Percentiles rank a stretch among this genome's conserved stretches.
phyloP scores from a whole-genome alignment of 1,140 invertebrate genomes.

The Steinernema feltiae region DNA sequence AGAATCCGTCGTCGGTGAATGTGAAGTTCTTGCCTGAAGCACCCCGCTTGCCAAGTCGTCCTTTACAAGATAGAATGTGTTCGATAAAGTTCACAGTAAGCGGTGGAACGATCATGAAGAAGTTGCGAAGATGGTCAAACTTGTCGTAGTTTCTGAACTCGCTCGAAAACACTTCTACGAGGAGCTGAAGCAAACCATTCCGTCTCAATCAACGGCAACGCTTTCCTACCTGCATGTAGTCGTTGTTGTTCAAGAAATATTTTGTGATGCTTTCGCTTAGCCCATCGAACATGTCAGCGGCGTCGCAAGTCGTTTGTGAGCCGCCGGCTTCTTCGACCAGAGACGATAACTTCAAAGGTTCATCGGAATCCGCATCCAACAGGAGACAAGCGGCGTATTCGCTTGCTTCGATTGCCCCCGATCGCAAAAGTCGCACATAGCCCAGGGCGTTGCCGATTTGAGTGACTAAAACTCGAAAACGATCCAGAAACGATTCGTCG shows the following conservation, averaged over 20 bases:
- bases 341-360: neutral
- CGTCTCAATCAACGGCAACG: neutral
- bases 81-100: constrained; percentile 91
- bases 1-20: constrained; percentile 96
- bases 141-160: constrained; percentile 73
- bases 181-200: constrained; percentile 63
- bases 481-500: constrained; percentile 76
- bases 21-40: constrained; percentile 72
- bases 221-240: neutral
- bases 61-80: constrained; percentile 81
- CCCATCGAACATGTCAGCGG: neutral
- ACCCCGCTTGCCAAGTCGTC: constrained; percentile 75
- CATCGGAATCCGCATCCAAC: neutral
- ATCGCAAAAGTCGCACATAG: constrained; percentile 85
- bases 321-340: neutral
- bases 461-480: constrained; percentile 82
- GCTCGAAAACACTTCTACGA: constrained; percentile 84
- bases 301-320: neutral
- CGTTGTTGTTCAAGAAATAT: constrained; percentile 9
- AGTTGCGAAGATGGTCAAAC: constrained; percentile 83
- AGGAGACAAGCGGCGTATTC: neutral
- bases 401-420: constrained; percentile 69
- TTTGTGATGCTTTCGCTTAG: constrained; percentile 2
- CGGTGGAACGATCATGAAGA: constrained; percentile 86
- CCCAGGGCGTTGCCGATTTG: constrained; percentile 84